These are phyloP conservation scores for Plebejus melissa DNA, from an alignment of 2,888 invertebrate genomes.

Conservation along the genomic window DNA sequence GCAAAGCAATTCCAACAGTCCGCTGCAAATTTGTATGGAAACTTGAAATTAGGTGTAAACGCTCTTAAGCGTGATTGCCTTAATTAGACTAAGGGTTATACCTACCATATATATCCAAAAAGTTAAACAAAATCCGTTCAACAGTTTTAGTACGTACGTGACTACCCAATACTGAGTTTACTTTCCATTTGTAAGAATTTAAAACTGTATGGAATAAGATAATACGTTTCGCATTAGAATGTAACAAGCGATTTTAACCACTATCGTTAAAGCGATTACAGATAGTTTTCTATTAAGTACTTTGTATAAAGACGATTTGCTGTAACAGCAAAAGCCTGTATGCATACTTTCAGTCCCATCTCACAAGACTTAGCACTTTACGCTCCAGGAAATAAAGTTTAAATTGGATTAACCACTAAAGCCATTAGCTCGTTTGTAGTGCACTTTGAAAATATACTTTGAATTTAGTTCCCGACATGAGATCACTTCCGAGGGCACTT, in stretches of 20 bases:
- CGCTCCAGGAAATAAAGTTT: not conserved
- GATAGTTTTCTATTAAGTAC: conserved; percentile 18
- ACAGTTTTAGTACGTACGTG: too few relatives aligned
- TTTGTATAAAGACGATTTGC: conserved; percentile 22
- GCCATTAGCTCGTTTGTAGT: conserved; percentile 22
- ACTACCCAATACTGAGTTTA: too few relatives aligned
- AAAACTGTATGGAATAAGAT: not conserved
- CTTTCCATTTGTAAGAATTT: too few relatives aligned
- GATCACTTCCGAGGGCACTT: conserved; percentile 20
- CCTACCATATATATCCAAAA: too few relatives aligned
- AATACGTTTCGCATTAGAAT: not conserved
- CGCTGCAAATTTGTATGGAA: too few relatives aligned
- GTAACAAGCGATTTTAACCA: not conserved
- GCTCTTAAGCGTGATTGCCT: too few relatives aligned
- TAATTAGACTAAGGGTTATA: too few relatives aligned
- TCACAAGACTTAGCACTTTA: not conserved
- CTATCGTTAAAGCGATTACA: not conserved
- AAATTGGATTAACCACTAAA: not conserved
- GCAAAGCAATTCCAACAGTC: too few relatives aligned
- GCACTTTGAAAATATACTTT: conserved; percentile 24
- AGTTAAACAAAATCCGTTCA: too few relatives aligned
- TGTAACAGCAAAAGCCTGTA: conserved; percentile 7
- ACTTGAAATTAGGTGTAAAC: too few relatives aligned
- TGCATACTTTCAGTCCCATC: not conserved
- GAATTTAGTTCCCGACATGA: conserved; percentile 25